Conservation (phyloP, 1,140 invertebrate genomes). For the Lasaia peninsularis region DNA sequence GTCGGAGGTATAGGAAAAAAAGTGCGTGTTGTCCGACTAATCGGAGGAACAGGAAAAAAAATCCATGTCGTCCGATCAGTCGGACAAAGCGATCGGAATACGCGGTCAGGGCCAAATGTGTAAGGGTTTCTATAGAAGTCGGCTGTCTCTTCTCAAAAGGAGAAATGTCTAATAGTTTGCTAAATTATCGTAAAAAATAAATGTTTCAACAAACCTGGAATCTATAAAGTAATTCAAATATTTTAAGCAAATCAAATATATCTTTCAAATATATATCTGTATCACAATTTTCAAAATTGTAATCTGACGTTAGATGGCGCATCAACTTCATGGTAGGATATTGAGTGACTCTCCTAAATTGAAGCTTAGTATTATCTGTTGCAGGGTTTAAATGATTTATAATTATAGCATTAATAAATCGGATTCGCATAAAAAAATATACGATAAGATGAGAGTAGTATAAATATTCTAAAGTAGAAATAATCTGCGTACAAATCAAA, state of each 20-base stretch:
- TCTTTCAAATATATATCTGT: conserved; percentile 40
- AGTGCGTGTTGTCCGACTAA: no score
- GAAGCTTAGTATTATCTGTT: background rate
- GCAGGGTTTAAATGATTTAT: conserved; percentile 30
- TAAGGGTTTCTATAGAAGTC: no score
- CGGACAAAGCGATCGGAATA: no score
- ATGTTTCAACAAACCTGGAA: conserved; percentile 26
- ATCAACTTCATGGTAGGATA: conserved; percentile 27
- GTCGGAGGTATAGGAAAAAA: no score
- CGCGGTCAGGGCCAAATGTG: no score
- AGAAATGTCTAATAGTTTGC: no score
- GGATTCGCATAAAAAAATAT: conserved; percentile 39
- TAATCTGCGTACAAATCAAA: conserved; percentile 22
- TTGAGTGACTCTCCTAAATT: no score
- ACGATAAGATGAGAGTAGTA: conserved; percentile 37
- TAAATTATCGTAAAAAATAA: no score
- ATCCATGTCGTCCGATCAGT: no score
- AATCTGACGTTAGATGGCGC: conserved; percentile 31
- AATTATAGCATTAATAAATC: conserved; percentile 47
- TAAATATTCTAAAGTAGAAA: conserved; percentile 33
- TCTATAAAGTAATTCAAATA: conserved; percentile 27
- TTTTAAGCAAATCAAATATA: conserved; percentile 35
- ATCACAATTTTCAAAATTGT: conserved; percentile 33
- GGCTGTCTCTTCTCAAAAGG: no score
- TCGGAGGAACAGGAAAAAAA: no score